phyloP scores from a whole-genome alignment of 2,797 vertebrate species.

The Sebastes itinus region DNA sequence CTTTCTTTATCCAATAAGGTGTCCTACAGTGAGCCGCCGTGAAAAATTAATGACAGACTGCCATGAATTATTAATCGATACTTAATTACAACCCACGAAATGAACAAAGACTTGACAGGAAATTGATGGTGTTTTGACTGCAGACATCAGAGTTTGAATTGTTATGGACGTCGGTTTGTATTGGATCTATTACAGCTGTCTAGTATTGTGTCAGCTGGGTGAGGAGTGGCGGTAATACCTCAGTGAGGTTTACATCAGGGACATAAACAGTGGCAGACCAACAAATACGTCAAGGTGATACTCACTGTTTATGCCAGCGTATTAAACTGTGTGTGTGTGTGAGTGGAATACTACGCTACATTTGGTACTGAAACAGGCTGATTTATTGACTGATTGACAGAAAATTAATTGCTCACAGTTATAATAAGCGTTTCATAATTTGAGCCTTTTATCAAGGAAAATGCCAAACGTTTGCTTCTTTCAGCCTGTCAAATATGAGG shows the following conservation, averaged over 20 bases:
- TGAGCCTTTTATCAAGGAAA: neutral
- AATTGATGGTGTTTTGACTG: constrained; percentile 82
- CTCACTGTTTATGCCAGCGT: constrained; percentile 37
- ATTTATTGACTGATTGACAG: neutral
- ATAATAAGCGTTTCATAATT: neutral
- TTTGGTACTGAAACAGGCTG: neutral
- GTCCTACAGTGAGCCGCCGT: constrained; percentile 60
- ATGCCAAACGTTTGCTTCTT: neutral
- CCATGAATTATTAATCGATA: constrained; percentile 81
- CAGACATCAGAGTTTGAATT: constrained; percentile 68
- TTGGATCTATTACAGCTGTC: constrained; percentile 76
- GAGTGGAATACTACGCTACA: neutral
- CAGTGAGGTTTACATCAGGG: constrained; percentile 63
- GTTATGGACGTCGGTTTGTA: constrained; percentile 75
- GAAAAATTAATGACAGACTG: constrained; percentile 74
- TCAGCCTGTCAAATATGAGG: neutral
- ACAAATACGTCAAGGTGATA: constrained; percentile 71
- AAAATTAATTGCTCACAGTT: neutral
- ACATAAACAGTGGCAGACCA: constrained; percentile 64
- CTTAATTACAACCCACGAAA: constrained; percentile 78
- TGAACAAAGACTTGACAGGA: constrained; percentile 66
- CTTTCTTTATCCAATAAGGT: constrained; percentile 79
- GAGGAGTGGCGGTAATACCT: constrained; percentile 44
- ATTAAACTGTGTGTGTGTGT: neutral
- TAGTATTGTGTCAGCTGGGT: constrained; percentile 56